Evolutionary conservation across 2,797 vertebrate species (phyloP).

Genomic region (Arvicola amphibius): DNA sequence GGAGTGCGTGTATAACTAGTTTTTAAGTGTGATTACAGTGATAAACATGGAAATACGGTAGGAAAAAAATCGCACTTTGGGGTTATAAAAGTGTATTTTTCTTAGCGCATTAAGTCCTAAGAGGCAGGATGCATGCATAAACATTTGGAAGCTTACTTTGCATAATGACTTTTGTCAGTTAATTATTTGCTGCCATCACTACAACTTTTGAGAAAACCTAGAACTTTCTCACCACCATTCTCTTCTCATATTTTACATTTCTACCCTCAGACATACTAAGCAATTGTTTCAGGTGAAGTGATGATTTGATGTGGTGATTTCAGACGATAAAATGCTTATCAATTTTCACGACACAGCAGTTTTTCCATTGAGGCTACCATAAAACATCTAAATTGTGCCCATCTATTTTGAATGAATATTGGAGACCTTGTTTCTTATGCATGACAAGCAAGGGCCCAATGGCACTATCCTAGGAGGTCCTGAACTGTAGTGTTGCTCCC

Average conservation of each 20-base stretch:
- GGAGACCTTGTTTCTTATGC: background rate
- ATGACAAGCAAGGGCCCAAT: background rate
- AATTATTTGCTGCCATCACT: background rate
- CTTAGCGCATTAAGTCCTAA: background rate
- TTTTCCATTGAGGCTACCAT: background rate
- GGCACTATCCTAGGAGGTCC: background rate
- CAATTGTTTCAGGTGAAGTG: background rate
- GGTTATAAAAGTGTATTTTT: background rate
- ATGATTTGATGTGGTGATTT: constrained; percentile 35
- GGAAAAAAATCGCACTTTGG: background rate
- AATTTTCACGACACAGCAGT: background rate
- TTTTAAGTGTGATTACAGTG: background rate
- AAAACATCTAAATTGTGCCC: background rate
- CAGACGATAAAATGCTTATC: background rate
- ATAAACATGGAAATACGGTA: background rate
- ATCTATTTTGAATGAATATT: background rate
- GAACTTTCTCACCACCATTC: background rate
- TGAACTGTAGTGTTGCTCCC: background rate
- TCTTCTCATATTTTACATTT: background rate
- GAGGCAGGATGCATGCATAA: background rate
- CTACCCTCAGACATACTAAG: background rate
- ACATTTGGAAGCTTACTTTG: background rate
- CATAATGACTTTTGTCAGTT: background rate
- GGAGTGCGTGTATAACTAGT: background rate
- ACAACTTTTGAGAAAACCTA: background rate